Evolutionary conservation across 2,888 invertebrate species (phyloP).

Genomic region (Ashinkailepas kermadecensis): DNA sequence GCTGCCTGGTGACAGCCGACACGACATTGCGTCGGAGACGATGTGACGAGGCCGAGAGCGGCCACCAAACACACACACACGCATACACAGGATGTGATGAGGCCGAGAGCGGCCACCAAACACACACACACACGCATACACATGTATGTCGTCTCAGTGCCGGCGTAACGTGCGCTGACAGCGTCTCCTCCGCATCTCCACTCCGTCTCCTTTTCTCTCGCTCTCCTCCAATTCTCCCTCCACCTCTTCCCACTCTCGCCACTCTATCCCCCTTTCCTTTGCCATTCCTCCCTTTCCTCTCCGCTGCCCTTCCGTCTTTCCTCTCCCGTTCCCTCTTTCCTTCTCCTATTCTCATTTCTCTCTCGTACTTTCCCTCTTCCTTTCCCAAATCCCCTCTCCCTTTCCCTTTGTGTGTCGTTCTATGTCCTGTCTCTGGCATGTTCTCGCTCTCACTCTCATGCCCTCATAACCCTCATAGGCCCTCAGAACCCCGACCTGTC

Average conservation of each 20-base stretch:
- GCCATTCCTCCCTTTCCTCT: neutral
- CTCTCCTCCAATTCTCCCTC: conserved; percentile 22
- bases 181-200: neutral
- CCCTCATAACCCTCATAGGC: no score
- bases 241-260: neutral
- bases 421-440: neutral
- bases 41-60: no score
- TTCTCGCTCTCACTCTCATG: neutral
- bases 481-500: no score
- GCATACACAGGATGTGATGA: no score
- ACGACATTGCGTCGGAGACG: no score
- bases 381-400: neutral
- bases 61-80: no score
- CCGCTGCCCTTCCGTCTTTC: neutral
- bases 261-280: neutral
- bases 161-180: no score
- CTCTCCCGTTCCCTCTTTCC: neutral
- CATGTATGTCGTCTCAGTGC: no score
- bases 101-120: no score
- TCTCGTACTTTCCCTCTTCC: neutral
- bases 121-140: no score
- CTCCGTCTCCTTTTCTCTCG: conserved; percentile 26
- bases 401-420: neutral
- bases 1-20: no score
- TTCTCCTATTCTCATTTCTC: neutral